Conservation (phyloP, 2,113 vertebrate genomes). For the Petaurus breviceps region DNA sequence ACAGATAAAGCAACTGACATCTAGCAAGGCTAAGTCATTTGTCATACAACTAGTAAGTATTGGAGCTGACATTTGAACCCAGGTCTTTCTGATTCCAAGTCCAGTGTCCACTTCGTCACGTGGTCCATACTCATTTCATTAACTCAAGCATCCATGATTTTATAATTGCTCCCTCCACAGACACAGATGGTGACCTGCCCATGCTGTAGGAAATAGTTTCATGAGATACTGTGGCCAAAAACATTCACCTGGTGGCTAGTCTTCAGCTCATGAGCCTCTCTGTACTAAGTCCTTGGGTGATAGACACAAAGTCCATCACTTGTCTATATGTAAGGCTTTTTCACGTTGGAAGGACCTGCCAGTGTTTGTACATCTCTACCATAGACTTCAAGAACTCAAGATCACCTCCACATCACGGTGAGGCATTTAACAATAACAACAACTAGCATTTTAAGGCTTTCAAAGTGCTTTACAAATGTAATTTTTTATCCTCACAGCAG, state of each 20-base stretch:
- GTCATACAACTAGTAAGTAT: not conserved
- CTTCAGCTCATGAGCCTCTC: not conserved
- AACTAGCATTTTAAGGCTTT: not conserved
- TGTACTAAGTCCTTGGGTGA: not conserved
- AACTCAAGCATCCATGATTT: not conserved
- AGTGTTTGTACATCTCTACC: not conserved
- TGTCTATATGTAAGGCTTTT: not conserved
- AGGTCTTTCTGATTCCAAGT: not conserved
- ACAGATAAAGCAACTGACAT: not conserved
- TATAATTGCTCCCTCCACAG: not conserved
- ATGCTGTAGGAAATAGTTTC: not conserved
- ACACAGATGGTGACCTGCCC: not conserved
- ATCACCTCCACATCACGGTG: not conserved
- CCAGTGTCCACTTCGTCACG: not conserved
- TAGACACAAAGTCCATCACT: not conserved
- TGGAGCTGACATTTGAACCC: not conserved
- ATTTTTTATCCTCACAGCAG: not conserved
- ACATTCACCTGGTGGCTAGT: not conserved
- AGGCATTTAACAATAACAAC: not conserved
- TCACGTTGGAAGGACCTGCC: not conserved
- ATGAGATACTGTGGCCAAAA: not conserved
- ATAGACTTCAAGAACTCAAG: not conserved
- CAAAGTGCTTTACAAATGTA: not conserved
- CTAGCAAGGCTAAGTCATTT: not conserved
- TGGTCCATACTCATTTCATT: not conserved